Conservation (phyloP, 2,113 vertebrate genomes). For the Genyomyrus donnyi region DNA sequence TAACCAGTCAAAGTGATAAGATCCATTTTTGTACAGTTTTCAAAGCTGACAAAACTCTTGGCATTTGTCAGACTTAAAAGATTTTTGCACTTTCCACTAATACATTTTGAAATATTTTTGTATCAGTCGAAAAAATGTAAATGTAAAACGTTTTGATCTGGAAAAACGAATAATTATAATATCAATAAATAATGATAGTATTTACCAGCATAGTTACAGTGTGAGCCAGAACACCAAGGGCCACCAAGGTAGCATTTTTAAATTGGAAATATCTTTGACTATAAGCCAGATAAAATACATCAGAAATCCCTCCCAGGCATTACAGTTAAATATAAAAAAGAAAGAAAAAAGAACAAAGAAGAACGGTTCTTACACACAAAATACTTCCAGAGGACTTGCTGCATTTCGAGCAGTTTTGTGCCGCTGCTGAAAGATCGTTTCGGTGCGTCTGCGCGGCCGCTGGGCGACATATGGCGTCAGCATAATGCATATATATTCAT, state of each 20-base stretch:
- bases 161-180: background rate
- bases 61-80: background rate
- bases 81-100: background rate
- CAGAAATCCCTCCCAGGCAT: background rate
- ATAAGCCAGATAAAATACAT: background rate
- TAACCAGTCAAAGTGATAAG: slow-evolving; percentile 15
- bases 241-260: background rate
- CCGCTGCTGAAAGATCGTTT: background rate
- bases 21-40: slow-evolving; percentile 15
- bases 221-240: background rate
- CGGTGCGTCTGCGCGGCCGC: background rate
- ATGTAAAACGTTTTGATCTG: background rate
- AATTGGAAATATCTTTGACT: background rate
- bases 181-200: background rate
- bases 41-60: background rate
- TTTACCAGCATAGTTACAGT: background rate
- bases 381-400: background rate
- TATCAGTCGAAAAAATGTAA: background rate
- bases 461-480: background rate
- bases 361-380: background rate
- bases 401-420: background rate
- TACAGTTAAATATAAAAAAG: background rate
- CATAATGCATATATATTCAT: background rate
- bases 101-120: background rate
- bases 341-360: background rate